Conservation (phyloP, 2,113 vertebrate genomes). For the Meles meles region DNA sequence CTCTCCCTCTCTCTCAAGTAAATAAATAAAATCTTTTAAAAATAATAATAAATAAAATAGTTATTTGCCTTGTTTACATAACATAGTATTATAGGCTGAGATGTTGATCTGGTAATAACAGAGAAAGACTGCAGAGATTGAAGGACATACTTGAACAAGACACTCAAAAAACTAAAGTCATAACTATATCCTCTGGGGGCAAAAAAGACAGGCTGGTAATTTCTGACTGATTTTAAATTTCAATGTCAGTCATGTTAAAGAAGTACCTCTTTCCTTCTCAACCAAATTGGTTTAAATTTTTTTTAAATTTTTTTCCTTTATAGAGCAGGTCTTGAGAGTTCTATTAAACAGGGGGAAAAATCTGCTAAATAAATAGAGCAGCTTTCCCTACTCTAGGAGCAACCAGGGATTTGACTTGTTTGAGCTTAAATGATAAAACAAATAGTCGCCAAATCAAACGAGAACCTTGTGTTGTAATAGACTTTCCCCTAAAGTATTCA, state of each 20-base stretch:
- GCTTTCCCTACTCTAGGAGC: background rate
- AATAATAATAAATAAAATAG: background rate
- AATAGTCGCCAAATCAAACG: background rate
- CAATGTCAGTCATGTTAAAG: background rate
- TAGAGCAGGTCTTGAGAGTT: background rate
- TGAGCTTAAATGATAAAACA: slow-evolving; percentile 34
- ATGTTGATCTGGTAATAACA: background rate
- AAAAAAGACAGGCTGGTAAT: background rate
- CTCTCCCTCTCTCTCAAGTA: too few species aligned
- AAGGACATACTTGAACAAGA: background rate
- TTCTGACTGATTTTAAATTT: background rate
- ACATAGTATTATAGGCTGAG: background rate
- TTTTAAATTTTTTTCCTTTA: background rate
- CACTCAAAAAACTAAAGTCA: background rate
- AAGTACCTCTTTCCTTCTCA: background rate
- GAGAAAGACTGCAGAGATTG: background rate
- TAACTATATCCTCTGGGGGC: background rate
- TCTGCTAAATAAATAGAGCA: background rate
- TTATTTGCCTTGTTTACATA: background rate
- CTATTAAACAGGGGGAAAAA: background rate
- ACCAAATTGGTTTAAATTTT: background rate
- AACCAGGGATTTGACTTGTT: background rate
- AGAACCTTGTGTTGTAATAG: background rate
- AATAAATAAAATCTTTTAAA: too few species aligned
- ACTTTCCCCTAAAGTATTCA: background rate